phyloP scores from a whole-genome alignment of 1,140 invertebrate species.

The Drosophila orosa region DNA sequence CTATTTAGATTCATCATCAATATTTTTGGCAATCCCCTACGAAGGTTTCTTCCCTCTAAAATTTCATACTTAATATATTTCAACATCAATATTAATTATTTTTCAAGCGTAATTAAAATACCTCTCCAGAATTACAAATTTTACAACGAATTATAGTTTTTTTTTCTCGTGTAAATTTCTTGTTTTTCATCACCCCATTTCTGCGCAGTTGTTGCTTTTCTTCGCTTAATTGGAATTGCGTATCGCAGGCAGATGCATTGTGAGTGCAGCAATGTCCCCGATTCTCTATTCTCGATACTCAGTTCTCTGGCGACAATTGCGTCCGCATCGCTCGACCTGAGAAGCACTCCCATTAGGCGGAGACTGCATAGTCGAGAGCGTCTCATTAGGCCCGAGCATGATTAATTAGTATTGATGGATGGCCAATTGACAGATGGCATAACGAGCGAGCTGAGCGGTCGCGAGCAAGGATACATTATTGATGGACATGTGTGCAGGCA shows the following conservation, averaged over 20 bases:
- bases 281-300: neutral
- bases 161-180: neutral
- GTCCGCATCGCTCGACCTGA: slow-evolving; percentile 7
- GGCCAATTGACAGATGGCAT: slow-evolving; percentile 73
- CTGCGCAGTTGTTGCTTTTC: slow-evolving; percentile 22
- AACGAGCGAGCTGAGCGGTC: slow-evolving; percentile 35
- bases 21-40: too few species aligned
- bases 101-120: neutral
- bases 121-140: neutral
- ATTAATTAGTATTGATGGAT: slow-evolving; percentile 81
- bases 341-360: slow-evolving; percentile 28
- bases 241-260: slow-evolving; percentile 18
- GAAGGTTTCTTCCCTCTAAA: neutral
- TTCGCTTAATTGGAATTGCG: slow-evolving; percentile 22
- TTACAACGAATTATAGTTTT: neutral
- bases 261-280: slow-evolving; percentile 4
- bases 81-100: too few species aligned
- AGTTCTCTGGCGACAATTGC: slow-evolving; percentile 43
- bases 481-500: slow-evolving; percentile 53
- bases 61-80: too few species aligned
- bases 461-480: slow-evolving; percentile 60
- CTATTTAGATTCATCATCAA: too few species aligned
- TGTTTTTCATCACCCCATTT: slow-evolving; percentile 13
- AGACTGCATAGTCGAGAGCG: slow-evolving; percentile 45
- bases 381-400: slow-evolving; percentile 71